Evolutionary conservation across 1,140 invertebrate species (phyloP).

Genomic region (Branchinecta lindahli): DNA sequence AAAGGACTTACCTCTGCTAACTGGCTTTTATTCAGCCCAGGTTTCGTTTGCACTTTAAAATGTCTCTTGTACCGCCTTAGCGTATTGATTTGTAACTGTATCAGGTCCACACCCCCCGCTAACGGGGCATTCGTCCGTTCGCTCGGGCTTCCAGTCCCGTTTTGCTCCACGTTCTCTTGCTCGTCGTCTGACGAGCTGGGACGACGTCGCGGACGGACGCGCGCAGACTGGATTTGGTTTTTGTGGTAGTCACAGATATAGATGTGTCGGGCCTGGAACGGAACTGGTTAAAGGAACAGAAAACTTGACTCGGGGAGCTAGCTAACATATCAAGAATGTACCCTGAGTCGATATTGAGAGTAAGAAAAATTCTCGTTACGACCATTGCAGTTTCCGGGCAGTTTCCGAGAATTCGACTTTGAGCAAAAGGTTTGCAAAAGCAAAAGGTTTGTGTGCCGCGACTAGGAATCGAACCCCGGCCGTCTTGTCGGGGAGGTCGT

Average conservation of each 20-base stretch:
- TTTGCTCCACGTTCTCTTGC: slow-evolving; percentile 48
- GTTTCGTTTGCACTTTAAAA: slow-evolving; percentile 75
- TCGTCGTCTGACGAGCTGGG: slow-evolving; percentile 87
- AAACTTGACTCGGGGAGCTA: no score
- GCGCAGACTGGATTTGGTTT: slow-evolving; percentile 78
- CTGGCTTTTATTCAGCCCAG: slow-evolving; percentile 83
- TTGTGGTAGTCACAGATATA: slow-evolving; percentile 97
- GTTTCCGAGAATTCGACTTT: no score
- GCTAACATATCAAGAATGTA: no score
- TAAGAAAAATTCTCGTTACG: no score
- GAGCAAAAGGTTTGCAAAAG: no score
- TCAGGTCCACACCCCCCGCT: slow-evolving; percentile 33
- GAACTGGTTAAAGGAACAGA: slow-evolving; percentile 11
- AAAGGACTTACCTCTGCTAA: slow-evolving; percentile 70
- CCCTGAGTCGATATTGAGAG: no score
- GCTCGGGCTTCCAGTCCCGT: slow-evolving; percentile 28
- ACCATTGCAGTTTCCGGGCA: no score
- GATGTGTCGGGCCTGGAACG: slow-evolving; percentile 65
- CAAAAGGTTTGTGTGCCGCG: no score
- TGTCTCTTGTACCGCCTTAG: slow-evolving; percentile 79
- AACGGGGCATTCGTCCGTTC: slow-evolving; percentile 15
- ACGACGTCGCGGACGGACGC: slow-evolving; percentile 60
- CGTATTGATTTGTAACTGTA: slow-evolving; percentile 81
- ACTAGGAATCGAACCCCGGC: no score
- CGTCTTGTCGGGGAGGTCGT: no score